Base-by-base conservation (phyloP, 1,140 invertebrate genomes). In the Nasonia vitripennis region DNA sequence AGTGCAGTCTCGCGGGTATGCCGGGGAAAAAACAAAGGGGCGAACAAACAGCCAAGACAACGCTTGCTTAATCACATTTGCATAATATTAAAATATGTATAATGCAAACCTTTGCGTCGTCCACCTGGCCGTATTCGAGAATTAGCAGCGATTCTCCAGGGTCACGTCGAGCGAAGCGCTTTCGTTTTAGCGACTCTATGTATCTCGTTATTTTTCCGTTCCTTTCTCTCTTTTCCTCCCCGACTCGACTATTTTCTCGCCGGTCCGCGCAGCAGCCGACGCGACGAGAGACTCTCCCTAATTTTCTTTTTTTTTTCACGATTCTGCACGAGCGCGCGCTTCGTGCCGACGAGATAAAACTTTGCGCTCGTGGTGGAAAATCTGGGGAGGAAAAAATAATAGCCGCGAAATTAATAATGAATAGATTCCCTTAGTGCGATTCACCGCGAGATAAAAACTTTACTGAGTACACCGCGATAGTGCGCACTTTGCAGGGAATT, bases 81-180 rank as follows among this genome's bases (percentile, higher is more conserved):
- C 91, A 92, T 92, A 91, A 92, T 91, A 92, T 92, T 91, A 90
- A 90, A 91, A 91, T 92, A 91, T 90, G 90, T 91, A 90, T 91
- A 92, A 92, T 89, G 88, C 87, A 87, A 88, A 88, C 86, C 82
- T 86, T 84, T 51, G 55, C 10, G 62, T 77, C 27, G 67, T 82
- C 81, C 86, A 87, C 89, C 87, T 78, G 9, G 87, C 83, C 83
- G 80, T 87, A 88, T 89, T 87, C 81, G 81, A 83, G 84, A 89
- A 89, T 89, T 89, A 90, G 87, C 86, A 81, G 81, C 87, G 79
- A 85, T 89, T 89, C 90, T 90, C 89, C 12, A 6, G 89, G 89
- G 89, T 86, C 86, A 86, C 87, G 87, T 91, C 87, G 62, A 85
- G 85, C 85, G 77, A 83, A 68, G 75, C 71, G 84, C 85, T 87